These are phyloP conservation scores for Parnassius orleans DNA, from an alignment of 2,888 invertebrate species.

Conservation along the genomic window DNA sequence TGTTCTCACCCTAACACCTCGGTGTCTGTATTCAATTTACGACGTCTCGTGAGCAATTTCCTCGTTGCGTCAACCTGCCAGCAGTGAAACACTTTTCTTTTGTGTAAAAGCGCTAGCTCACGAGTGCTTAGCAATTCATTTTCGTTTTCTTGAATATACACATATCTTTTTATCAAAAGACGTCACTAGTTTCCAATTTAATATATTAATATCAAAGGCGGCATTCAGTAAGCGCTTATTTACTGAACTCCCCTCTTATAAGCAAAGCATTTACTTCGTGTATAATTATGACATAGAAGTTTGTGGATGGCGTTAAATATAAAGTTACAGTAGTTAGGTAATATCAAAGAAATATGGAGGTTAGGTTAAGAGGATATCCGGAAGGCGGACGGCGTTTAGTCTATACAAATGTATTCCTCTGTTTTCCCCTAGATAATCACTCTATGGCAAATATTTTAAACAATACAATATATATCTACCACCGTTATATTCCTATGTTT, in stretches of 20 bases:
- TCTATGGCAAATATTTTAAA: no score
- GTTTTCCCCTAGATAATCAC: no score
- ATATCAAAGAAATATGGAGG: slow-evolving; percentile 13
- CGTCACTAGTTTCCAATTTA: slow-evolving; percentile 26
- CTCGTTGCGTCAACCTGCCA: slow-evolving; percentile 57
- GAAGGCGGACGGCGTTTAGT: no score
- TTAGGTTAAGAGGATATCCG: background rate
- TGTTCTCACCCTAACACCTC: slow-evolving; percentile 39
- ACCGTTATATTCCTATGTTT: no score
- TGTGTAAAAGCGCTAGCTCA: slow-evolving; percentile 48
- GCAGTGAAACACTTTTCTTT: slow-evolving; percentile 50
- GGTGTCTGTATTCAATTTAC: slow-evolving; percentile 65
- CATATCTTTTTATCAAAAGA: slow-evolving; percentile 18
- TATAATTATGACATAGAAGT: slow-evolving; percentile 15
- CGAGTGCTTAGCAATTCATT: slow-evolving; percentile 35
- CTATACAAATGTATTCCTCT: no score
- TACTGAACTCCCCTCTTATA: slow-evolving; percentile 14
- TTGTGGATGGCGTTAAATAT: slow-evolving; percentile 1
- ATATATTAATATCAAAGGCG: slow-evolving; percentile 15
- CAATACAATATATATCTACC: no score
- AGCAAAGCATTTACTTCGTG: slow-evolving; percentile 7
- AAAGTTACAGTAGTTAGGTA: background rate
- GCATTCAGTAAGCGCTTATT: slow-evolving; percentile 11
- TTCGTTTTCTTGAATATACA: slow-evolving; percentile 42
- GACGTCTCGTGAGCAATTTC: slow-evolving; percentile 66